A percentile compares a stretch with the other conserved stretches of the same genome.
phyloP scores from a whole-genome alignment of 2,113 vertebrate species.

The Podarcis raffonei region DNA sequence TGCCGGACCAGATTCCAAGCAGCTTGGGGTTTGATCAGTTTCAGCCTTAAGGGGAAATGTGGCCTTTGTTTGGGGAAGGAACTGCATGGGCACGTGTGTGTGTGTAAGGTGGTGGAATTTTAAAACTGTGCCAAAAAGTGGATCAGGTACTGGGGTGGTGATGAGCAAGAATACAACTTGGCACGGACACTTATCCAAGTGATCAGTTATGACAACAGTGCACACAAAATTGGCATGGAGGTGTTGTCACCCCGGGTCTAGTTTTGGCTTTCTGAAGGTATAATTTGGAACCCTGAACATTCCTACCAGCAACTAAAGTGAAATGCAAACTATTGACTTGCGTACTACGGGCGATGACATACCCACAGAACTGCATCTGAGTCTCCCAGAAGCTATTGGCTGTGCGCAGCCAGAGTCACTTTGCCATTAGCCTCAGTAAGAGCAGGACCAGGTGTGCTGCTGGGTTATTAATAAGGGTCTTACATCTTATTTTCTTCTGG shows the following conservation, averaged over 20 bases:
- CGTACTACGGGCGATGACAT: neutral
- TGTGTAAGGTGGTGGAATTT: neutral
- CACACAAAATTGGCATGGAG: neutral
- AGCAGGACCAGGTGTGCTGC: neutral
- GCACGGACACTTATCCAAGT: neutral
- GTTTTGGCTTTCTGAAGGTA: neutral
- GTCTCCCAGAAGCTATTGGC: neutral
- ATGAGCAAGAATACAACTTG: neutral
- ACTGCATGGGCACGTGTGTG: neutral
- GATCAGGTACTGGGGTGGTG: neutral
- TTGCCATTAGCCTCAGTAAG: neutral
- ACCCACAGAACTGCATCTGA: neutral
- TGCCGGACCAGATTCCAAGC: neutral
- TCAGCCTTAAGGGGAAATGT: neutral
- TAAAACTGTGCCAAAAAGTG: neutral
- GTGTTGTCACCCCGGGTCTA: neutral
- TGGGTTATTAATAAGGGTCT: conserved; percentile 41
- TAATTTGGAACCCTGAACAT: neutral
- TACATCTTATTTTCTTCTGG: conserved; percentile 50
- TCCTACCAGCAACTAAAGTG: neutral
- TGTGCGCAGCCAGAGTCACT: neutral
- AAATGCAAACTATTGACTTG: neutral
- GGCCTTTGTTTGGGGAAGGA: neutral
- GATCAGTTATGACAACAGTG: neutral
- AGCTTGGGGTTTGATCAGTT: neutral